These are phyloP conservation scores for Ips nitidus DNA, from an alignment of 1,140 invertebrate species.

Conservation along the genomic window DNA sequence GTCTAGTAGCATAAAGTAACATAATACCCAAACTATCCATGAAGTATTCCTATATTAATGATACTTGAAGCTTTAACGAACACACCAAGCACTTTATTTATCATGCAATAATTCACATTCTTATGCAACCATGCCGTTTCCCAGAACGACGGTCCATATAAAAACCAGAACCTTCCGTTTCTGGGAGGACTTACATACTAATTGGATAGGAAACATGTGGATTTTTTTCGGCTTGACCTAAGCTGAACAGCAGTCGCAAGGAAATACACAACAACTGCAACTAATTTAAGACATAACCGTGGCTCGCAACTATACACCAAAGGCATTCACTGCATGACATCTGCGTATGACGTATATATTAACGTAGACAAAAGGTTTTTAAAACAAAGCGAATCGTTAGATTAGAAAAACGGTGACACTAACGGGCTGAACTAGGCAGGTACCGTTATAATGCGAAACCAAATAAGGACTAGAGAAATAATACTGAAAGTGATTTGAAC, in stretches of 20 bases:
- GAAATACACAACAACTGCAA: no score
- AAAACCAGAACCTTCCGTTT: conserved; percentile 1
- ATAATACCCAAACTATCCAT: background rate
- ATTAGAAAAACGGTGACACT: conserved; percentile 30
- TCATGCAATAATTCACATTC: conserved; percentile 23
- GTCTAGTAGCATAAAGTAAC: background rate
- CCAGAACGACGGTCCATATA: conserved; percentile 2
- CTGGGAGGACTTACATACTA: no score
- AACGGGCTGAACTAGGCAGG: conserved; percentile 21
- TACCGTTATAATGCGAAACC: conserved; percentile 25
- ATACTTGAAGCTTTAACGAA: conserved; percentile 22
- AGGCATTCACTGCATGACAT: background rate
- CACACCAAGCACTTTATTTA: conserved; percentile 18
- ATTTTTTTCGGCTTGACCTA: no score
- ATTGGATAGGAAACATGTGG: no score
- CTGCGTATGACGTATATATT: conserved; percentile 19
- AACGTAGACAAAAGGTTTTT: conserved; percentile 20
- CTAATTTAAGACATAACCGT: no score
- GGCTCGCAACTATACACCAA: no score
- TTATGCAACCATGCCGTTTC: conserved; percentile 11
- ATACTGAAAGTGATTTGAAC: conserved; percentile 35
- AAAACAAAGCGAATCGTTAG: conserved; percentile 24
- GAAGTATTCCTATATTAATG: conserved; percentile 22
- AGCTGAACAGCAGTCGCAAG: no score
- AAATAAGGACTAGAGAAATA: conserved; percentile 32